A percentile compares a stretch with the other conserved stretches of the same genome.
Conservation (phyloP, 2,888 invertebrate species). For the Mystacides longicornis region DNA sequence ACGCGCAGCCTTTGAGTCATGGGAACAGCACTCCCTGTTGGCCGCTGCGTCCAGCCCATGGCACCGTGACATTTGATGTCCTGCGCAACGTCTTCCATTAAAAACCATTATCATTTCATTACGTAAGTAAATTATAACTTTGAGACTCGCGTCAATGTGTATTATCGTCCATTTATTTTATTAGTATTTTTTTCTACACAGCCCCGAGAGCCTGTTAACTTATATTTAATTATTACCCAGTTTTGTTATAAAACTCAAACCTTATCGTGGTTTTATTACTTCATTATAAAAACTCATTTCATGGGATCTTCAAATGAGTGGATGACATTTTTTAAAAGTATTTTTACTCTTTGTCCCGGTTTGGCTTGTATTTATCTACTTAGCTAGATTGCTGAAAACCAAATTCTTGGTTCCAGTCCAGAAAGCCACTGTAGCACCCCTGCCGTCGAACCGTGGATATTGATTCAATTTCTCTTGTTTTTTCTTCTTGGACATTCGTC, state of each 20-base stretch:
- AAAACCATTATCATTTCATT: slow-evolving; percentile 4
- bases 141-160: neutral
- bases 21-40: neutral
- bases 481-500: no score
- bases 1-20: neutral
- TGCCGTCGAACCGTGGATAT: no score
- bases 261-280: neutral
- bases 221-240: neutral
- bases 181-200: neutral
- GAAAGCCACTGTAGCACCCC: no score
- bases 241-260: no score
- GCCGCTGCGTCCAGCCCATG: neutral
- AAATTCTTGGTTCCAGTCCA: no score
- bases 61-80: slow-evolving; percentile 3
- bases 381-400: no score
- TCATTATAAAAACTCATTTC: neutral
- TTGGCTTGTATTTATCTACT: neutral
- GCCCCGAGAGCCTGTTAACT: neutral
- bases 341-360: neutral
- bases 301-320: neutral
- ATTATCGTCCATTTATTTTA: neutral
- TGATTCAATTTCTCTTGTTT: no score
- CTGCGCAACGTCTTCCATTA: slow-evolving; percentile 2
- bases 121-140: neutral
- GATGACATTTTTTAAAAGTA: neutral